Base-by-base conservation (phyloP, 2,888 invertebrate genomes). In the Melanchra persicariae region DNA sequence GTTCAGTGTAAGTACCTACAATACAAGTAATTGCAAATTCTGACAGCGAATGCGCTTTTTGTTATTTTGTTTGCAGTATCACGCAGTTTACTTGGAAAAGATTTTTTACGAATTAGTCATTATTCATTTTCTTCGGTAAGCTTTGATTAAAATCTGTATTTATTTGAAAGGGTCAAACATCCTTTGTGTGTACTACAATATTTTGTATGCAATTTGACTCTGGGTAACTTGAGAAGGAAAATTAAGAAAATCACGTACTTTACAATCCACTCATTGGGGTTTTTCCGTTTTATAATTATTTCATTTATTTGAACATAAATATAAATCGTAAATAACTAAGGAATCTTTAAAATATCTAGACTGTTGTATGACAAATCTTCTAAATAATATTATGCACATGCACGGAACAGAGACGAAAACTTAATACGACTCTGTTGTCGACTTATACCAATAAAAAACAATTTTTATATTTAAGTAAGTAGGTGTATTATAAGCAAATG, bases 41-140 rank as follows among this genome's bases (percentile, higher is more conserved):
- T 85, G 88, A 77, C 70, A 89, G 89, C 90, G 92, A 86, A 84
- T 84, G 74, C 83, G 74, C 78, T 88, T 90, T 91, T 93, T 93
- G 90, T 91, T 92, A 92, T 93, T 93, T 92, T 92, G 92, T 89
- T 92, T 92, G 92, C 91, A 90, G 89, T 92, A 91, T 93, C 91
- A 92, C 90, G 91, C 88, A 88, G 88, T 90, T 90, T 95, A 93
- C 95, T 91, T 89, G 91, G 95, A 95, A 95, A 88, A 89, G 90
- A 93, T 94, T 91, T 93, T 95, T 94, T 87, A 87, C 78, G 90
- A 87, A 90, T 95, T 94, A 94, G 92, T 95, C 95, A 95, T 91
- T 87, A 40, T 60, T 80, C 69, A 84, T 84, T 80, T 82, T 76
- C 80, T 73, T 79, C 84, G 83, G 84, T 87, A 87, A 87, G 84